phyloP scores from a whole-genome alignment of 2,888 invertebrate genomes.

The Colletes collaris region DNA sequence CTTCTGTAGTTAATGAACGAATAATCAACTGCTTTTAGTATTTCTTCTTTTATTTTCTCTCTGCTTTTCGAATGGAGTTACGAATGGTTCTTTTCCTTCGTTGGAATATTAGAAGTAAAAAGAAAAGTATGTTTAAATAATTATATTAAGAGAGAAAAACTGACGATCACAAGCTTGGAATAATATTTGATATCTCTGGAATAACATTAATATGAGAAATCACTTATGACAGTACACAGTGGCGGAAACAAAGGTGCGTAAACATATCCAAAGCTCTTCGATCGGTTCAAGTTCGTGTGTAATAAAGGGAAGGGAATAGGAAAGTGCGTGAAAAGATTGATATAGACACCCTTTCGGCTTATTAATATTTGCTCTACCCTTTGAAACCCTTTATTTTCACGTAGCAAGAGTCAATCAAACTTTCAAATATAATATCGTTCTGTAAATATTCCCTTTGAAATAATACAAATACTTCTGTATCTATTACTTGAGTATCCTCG shows the following conservation, averaged over 20 bases:
- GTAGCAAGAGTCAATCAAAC: not conserved
- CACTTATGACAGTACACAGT: not conserved
- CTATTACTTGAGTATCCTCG: not conserved
- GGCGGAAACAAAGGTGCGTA: not conserved
- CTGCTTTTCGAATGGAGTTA: too few species aligned
- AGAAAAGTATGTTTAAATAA: too few species aligned
- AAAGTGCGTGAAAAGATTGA: conserved; percentile 16
- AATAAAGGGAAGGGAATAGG: conserved; percentile 31
- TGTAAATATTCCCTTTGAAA: not conserved
- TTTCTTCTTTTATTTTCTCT: too few species aligned
- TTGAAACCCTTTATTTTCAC: conserved; percentile 18
- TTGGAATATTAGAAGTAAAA: too few species aligned
- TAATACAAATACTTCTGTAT: not conserved
- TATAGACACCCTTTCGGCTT: conserved; percentile 33
- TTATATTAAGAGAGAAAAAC: not conserved
- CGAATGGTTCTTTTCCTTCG: too few species aligned
- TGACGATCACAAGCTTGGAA: not conserved
- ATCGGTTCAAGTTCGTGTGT: not conserved
- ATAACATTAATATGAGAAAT: not conserved
- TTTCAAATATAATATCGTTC: conserved; percentile 20
- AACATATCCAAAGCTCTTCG: not conserved
- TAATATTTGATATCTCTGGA: conserved; percentile 1
- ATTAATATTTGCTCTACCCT: conserved; percentile 70
- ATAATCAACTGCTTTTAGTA: too few species aligned
- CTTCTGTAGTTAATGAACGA: too few species aligned